Percentiles rank a stretch among this genome's conserved stretches.
These are phyloP conservation scores for Brotogeris chrysoptera DNA, from an alignment of 2,797 vertebrate genomes.

Conservation along the genomic window DNA sequence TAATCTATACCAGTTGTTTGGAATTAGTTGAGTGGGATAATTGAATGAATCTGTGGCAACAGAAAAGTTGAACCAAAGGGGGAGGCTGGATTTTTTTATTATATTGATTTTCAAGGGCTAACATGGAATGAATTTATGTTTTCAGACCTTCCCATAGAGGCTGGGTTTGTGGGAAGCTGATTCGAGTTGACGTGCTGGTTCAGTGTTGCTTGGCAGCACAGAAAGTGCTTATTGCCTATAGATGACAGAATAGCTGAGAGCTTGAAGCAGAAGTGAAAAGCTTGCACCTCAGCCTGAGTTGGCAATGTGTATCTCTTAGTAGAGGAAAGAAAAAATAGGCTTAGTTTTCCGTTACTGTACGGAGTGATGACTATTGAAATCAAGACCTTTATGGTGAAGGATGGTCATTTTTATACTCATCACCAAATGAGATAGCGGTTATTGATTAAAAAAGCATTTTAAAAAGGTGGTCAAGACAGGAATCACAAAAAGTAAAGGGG, in stretches of 20 bases:
- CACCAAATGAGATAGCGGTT: not conserved
- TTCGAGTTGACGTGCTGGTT: constrained; percentile 7
- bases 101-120: not conserved
- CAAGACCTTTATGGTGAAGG: not conserved
- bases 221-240: not conserved
- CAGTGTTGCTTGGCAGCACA: not conserved
- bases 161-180: not conserved
- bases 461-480: not conserved
- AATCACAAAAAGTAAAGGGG: not conserved
- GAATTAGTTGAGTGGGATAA: not conserved
- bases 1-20: not conserved
- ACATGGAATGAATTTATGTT: not conserved
- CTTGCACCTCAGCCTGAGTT: not conserved
- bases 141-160: not conserved
- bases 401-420: not conserved
- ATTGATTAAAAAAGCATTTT: not conserved
- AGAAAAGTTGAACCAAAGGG: not conserved
- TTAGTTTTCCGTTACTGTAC: not conserved
- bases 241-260: constrained; percentile 13
- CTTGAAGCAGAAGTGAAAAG: not conserved
- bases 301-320: not conserved
- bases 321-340: not conserved
- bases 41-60: not conserved
- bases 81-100: not conserved
- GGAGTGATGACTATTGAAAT: not conserved